Conservation (phyloP, 1,140 invertebrate species). For the Lasioglossum albipes region DNA sequence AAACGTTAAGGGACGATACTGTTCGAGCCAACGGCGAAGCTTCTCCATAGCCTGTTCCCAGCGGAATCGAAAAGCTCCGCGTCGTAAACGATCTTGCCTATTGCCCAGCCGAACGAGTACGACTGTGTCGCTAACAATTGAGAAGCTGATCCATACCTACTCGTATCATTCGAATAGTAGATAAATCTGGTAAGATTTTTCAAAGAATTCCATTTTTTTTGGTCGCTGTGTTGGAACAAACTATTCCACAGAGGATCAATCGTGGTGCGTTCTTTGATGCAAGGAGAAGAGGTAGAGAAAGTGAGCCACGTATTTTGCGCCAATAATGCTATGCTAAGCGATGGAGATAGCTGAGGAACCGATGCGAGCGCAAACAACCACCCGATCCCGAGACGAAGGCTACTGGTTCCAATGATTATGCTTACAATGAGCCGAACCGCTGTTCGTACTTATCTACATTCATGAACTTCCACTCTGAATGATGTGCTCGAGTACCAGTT, state of each 20-base stretch:
- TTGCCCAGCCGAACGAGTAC: background rate
- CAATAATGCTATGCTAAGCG: background rate
- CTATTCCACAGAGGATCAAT: too few relatives aligned
- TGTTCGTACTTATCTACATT: constrained; percentile 26
- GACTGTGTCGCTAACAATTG: background rate
- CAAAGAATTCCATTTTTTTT: too few relatives aligned
- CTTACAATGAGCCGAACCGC: constrained; percentile 1
- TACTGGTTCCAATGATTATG: constrained; percentile 17
- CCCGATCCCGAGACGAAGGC: background rate
- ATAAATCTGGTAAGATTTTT: too few relatives aligned
- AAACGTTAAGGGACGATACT: constrained; percentile 25
- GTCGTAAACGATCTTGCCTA: constrained; percentile 31
- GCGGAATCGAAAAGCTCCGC: background rate
- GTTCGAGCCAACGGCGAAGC: background rate
- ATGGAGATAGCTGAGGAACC: constrained; percentile 4
- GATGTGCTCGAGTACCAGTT: constrained; percentile 8
- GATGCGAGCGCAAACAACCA: constrained; percentile 6
- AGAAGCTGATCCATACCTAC: background rate
- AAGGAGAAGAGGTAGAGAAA: background rate
- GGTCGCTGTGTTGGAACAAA: too few relatives aligned
- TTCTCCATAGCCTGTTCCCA: too few relatives aligned
- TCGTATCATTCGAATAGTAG: too few relatives aligned
- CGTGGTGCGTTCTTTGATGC: too few relatives aligned
- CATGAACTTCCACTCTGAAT: constrained; percentile 33
- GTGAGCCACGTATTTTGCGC: background rate